These are phyloP conservation scores for Philhelius pedissequus DNA, from an alignment of 2,888 invertebrate species.

Conservation along the genomic window DNA sequence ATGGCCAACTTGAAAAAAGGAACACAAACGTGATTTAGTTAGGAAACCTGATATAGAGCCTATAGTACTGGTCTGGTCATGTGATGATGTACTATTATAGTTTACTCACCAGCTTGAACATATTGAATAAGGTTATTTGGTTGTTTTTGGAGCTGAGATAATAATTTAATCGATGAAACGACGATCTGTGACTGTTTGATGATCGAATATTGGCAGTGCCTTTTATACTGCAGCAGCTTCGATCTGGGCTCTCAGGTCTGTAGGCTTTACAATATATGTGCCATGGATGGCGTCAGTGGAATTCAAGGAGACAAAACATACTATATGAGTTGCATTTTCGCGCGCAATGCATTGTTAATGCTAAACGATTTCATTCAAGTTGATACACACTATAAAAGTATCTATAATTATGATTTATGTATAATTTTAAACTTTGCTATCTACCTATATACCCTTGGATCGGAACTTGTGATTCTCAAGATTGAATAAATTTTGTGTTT, in stretches of 20 bases:
- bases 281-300: constrained; percentile 12
- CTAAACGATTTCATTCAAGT: constrained; percentile 14
- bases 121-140: constrained; percentile 71
- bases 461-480: constrained; percentile 38
- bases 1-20: constrained; percentile 74
- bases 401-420: constrained; percentile 40
- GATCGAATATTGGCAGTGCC: constrained; percentile 49
- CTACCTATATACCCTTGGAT: constrained; percentile 49
- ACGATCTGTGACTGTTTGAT: constrained; percentile 60
- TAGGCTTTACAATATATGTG: background rate
- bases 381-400: background rate
- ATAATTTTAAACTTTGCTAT: background rate
- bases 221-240: constrained; percentile 45
- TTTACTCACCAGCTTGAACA: constrained; percentile 77
- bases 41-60: background rate
- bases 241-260: background rate
- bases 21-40: constrained; percentile 14
- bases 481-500: constrained; percentile 8
- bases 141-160: constrained; percentile 19
- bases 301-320: constrained; percentile 55
- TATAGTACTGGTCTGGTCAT: background rate
- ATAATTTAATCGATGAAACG: constrained; percentile 53
- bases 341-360: constrained; percentile 39
- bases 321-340: constrained; percentile 9
- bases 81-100: background rate